These are phyloP conservation scores for Meloidogyne hapla DNA, from an alignment of 1,140 invertebrate species.

Conservation along the genomic window DNA sequence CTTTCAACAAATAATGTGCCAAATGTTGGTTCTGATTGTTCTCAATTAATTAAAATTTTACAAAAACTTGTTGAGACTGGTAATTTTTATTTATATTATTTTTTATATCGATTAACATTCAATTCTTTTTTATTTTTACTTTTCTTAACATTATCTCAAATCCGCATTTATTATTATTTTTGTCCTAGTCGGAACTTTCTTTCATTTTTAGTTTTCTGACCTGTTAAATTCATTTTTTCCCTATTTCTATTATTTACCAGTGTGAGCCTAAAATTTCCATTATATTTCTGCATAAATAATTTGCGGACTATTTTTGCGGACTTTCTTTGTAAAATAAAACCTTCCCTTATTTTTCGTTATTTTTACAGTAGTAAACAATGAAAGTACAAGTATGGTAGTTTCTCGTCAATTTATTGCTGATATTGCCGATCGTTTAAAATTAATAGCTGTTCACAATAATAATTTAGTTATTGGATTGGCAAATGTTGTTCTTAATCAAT, in stretches of 20 bases:
- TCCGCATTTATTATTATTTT: too few relatives aligned
- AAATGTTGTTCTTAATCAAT: conserved; percentile 20
- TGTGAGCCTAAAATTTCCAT: too few relatives aligned
- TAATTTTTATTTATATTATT: neutral
- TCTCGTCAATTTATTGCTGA: conserved; percentile 31
- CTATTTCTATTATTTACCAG: too few relatives aligned
- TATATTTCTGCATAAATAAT: too few relatives aligned
- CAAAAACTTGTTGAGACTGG: conserved; percentile 24
- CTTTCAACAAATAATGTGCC: neutral
- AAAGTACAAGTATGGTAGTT: conserved; percentile 32
- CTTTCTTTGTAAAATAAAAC: too few relatives aligned
- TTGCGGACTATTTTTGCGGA: too few relatives aligned
- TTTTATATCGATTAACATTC: too few relatives aligned
- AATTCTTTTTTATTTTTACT: too few relatives aligned
- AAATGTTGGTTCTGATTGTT: neutral
- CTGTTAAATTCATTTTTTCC: too few relatives aligned
- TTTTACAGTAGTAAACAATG: conserved; percentile 28
- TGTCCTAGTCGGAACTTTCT: too few relatives aligned
- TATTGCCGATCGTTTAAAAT: conserved; percentile 9
- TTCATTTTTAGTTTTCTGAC: too few relatives aligned
- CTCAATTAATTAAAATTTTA: conserved; percentile 10
- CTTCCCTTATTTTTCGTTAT: neutral
- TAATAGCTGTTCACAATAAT: neutral
- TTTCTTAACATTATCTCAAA: too few relatives aligned
- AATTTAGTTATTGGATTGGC: conserved; percentile 1